Evolutionary conservation across 2,113 vertebrate genomes (phyloP), one percentile per base, ranked within the genome.

Genomic region (Pituophis catenifer): DNA sequence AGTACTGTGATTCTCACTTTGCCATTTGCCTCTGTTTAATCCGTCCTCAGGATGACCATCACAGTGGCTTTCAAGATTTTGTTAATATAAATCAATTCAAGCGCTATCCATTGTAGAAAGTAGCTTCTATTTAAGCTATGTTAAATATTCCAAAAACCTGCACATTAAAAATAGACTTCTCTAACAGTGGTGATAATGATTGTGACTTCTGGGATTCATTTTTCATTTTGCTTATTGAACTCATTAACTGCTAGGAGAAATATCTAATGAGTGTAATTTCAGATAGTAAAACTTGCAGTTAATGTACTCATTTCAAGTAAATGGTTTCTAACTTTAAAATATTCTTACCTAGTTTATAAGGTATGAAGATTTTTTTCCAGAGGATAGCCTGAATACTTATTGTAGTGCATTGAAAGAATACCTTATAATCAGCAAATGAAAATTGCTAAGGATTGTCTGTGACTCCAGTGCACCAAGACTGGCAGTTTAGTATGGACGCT

Each of bases 401-500:
- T 89, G 53, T 17, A 53, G 88, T 55, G 88, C 54, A 92, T 1
- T 94, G 88, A 70, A n/a, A 91, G 48, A 93, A 44, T 91, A 24
- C 23, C 52, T 0, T 86, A 65, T 75, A 23, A 91, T 17, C 33
- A 91, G n/a, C 92, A 92, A 94, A 94, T 95, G 86, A 94, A 94
- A 93, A 90, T 91, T 75, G 55, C 89, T 91, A 57, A 89, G 94
- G 93, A 86, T 38, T 70, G 87, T 38, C 57, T 88, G 38, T 19
- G 85, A 57, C 9, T 92, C 85, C 21, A 57, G 24, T 91, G 70
- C 48, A 44, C 10, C 1, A 50, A 55, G 54, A 89, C 75, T 65
- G 57, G 11, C 93, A 95, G 89, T 93, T 89, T 89, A 95, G 88
- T n/a, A 33, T 85, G 24, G 96, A 90, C 13, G 70, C 59, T 90